A percentile compares a stretch with the other conserved stretches of the same genome.
Evolutionary conservation across 2,797 vertebrate species (phyloP).

Genomic region (Loris lydekkerianus): DNA sequence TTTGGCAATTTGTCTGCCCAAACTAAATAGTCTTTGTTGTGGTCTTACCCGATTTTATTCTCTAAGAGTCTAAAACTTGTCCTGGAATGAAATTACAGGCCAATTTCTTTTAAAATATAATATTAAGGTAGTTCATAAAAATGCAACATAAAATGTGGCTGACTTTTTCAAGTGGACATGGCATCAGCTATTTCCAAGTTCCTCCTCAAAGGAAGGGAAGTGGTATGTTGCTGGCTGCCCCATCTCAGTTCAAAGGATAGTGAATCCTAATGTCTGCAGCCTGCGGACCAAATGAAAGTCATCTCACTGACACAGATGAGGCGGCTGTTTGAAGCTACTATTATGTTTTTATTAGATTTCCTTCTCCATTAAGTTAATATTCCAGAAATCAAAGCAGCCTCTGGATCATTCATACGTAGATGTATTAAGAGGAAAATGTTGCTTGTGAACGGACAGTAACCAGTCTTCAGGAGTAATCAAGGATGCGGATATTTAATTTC

Average conservation of each 20-base stretch:
- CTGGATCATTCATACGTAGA: not conserved
- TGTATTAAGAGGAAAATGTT: not conserved
- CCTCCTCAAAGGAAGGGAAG: constrained; percentile 44
- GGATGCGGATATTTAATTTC: not conserved
- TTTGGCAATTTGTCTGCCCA: constrained; percentile 77
- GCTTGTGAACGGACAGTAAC: constrained; percentile 50
- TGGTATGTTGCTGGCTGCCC: not conserved
- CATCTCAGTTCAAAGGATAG: not conserved
- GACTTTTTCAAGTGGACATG: not conserved
- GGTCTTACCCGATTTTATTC: constrained; percentile 79
- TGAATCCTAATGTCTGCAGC: not conserved
- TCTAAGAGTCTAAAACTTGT: constrained; percentile 83
- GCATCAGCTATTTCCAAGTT: constrained; percentile 37
- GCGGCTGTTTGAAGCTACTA: constrained; percentile 56
- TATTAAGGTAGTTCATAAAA: constrained; percentile 51
- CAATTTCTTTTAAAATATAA: constrained; percentile 53
- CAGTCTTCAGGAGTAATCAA: constrained; percentile 30
- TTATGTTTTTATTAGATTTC: constrained; percentile 58
- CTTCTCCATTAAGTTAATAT: constrained; percentile 64
- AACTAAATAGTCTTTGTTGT: constrained; percentile 82
- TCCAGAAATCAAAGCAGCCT: constrained; percentile 63
- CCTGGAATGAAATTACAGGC: constrained; percentile 77
- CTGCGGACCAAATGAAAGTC: constrained; percentile 23
- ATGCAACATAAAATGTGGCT: constrained; percentile 23
- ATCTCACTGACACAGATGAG: constrained; percentile 25